Percentiles rank a stretch among this genome's conserved stretches.
Evolutionary conservation across 1,140 invertebrate genomes (phyloP).

Genomic region (Tetragnatha versicolor): DNA sequence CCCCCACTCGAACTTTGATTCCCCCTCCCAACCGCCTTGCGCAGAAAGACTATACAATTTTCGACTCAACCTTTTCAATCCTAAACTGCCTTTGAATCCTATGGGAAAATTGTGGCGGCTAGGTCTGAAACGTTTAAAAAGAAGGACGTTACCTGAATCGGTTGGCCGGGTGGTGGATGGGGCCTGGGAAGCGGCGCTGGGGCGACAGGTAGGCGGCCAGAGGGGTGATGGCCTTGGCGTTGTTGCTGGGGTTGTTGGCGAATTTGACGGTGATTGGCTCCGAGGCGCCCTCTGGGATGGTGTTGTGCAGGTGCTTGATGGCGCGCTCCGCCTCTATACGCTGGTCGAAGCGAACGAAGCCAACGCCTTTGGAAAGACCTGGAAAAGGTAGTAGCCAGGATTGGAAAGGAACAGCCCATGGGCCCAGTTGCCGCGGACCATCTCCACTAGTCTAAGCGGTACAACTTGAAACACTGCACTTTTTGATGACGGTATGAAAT

Average conservation of each 20-base stretch:
- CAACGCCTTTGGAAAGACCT: slow-evolving; percentile 98
- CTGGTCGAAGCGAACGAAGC: slow-evolving; percentile 99
- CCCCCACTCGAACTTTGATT: too few relatives aligned
- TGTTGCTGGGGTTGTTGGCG: slow-evolving; percentile 97
- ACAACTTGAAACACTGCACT: too few relatives aligned
- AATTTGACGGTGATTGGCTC: slow-evolving; percentile 99
- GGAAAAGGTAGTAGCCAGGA: slow-evolving; percentile 54
- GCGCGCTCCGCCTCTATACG: slow-evolving; percentile 95
- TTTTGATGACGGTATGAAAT: too few relatives aligned
- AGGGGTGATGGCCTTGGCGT: slow-evolving; percentile 85
- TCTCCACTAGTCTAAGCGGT: too few relatives aligned
- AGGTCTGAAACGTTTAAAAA: too few relatives aligned
- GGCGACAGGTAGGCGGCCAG: slow-evolving; percentile 84
- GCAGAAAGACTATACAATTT: too few relatives aligned
- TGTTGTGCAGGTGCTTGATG: slow-evolving; percentile 97
- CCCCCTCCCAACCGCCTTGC: too few relatives aligned
- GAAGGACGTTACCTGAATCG: slow-evolving; percentile 86
- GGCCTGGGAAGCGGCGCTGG: slow-evolving; percentile 82
- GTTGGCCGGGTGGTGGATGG: slow-evolving; percentile 90
- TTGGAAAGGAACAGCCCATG: slow-evolving; percentile 45
- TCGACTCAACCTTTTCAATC: too few relatives aligned
- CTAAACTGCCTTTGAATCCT: too few relatives aligned
- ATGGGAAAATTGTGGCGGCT: too few relatives aligned
- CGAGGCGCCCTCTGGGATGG: slow-evolving; percentile 92
- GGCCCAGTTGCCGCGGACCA: too few relatives aligned